Percentiles rank a stretch among this genome's conserved stretches.
These are phyloP conservation scores for Hycleus phaleratus DNA, from an alignment of 1,140 invertebrate genomes.

Conservation along the genomic window DNA sequence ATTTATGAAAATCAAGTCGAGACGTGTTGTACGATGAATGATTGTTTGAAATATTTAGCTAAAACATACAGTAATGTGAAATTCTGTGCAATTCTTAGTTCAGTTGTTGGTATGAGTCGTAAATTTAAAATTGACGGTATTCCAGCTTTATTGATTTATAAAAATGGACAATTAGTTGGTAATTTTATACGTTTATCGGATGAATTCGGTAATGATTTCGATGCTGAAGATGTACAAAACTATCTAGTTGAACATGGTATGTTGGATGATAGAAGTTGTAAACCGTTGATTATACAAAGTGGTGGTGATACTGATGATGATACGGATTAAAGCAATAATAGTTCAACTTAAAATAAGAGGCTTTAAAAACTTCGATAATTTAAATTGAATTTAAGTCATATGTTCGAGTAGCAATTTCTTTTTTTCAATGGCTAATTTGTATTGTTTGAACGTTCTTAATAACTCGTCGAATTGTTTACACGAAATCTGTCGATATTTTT, in stretches of 20 bases:
- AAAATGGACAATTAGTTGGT: conserved; percentile 80
- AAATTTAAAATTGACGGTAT: conserved; percentile 81
- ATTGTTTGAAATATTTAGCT: conserved; percentile 70
- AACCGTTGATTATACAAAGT: conserved; percentile 31
- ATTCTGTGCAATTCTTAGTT: conserved; percentile 80
- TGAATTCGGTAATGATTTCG: conserved; percentile 87
- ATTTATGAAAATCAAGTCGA: conserved; percentile 70
- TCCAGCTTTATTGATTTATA: conserved; percentile 88
- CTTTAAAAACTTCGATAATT: background rate
- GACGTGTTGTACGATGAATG: conserved; percentile 81
- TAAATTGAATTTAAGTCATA: background rate
- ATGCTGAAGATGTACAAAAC: conserved; percentile 78
- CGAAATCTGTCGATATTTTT: conserved; percentile 28
- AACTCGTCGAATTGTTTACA: conserved; percentile 34
- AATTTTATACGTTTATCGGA: conserved; percentile 86
- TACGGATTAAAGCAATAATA: conserved; percentile 20
- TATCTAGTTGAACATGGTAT: conserved; percentile 83
- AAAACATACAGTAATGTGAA: conserved; percentile 80
- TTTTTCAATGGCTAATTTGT: conserved; percentile 29
- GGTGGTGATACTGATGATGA: conserved; percentile 17
- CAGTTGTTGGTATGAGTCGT: conserved; percentile 64
- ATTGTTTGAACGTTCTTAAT: conserved; percentile 27
- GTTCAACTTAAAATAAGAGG: no score
- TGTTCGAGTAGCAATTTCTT: conserved; percentile 24
- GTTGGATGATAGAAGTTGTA: conserved; percentile 56